Percentiles rank a stretch among this genome's conserved stretches.
These are phyloP conservation scores for Erythrocercus mccallii DNA, from an alignment of 2,113 vertebrate genomes.

Conservation along the genomic window DNA sequence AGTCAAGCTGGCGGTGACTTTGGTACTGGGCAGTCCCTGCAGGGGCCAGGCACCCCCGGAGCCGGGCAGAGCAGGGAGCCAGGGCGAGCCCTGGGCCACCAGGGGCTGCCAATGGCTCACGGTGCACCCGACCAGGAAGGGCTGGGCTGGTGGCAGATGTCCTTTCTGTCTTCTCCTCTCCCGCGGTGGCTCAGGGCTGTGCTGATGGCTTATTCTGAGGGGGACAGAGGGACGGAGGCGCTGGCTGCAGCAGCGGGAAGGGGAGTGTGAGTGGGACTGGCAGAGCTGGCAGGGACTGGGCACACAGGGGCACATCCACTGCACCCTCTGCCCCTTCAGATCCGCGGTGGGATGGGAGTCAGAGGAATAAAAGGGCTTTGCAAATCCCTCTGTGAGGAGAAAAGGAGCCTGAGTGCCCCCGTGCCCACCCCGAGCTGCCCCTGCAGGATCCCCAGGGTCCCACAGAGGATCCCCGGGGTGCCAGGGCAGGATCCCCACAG, in stretches of 20 bases:
- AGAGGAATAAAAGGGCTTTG: background rate
- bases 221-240: background rate
- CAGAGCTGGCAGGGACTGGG: background rate
- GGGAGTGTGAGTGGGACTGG: background rate
- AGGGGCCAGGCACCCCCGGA: accelerated
- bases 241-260: background rate
- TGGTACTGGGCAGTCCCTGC: too few relatives aligned
- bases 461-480: too few relatives aligned
- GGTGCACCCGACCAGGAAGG: background rate
- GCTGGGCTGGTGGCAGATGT: background rate
- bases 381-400: background rate
- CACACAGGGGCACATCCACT: background rate
- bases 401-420: background rate
- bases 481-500: too few relatives aligned
- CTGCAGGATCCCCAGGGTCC: background rate
- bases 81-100: background rate
- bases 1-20: background rate
- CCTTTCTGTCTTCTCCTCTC: background rate
- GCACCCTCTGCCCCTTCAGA: background rate
- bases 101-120: accelerated
- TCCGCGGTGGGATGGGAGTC: background rate
- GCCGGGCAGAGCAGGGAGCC: accelerated
- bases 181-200: background rate
- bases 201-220: background rate
- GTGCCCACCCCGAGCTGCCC: accelerated